Conservation (phyloP, 2,113 vertebrate genomes). For the Typhlomys cinereus region DNA sequence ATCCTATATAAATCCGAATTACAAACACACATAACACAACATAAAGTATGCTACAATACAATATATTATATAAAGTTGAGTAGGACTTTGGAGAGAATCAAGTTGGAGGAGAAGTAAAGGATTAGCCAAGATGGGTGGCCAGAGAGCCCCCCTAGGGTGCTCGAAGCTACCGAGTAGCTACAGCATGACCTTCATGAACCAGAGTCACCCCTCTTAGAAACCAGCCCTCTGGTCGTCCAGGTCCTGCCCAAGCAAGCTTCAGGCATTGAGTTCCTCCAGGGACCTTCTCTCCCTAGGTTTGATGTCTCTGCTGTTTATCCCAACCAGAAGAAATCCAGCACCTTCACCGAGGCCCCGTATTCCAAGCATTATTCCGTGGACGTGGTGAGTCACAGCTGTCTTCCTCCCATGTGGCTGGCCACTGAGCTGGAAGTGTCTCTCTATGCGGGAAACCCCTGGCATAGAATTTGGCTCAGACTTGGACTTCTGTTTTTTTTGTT, state of each 20-base stretch:
- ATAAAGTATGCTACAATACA: not conserved
- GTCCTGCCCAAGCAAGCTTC: not conserved
- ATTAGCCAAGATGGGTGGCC: accelerated
- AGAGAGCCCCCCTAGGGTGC: no score
- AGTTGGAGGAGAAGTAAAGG: not conserved
- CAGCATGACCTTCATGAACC: not conserved
- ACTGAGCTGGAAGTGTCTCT: not conserved
- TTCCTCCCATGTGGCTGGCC: accelerated
- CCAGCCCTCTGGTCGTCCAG: not conserved
- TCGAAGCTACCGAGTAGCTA: not conserved
- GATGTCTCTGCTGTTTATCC: slow-evolving; percentile 80
- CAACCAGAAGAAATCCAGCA: slow-evolving; percentile 72
- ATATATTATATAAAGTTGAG: no score
- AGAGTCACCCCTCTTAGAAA: not conserved
- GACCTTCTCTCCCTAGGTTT: slow-evolving; percentile 71
- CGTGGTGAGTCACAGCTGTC: not conserved
- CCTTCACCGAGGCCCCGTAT: slow-evolving; percentile 74
- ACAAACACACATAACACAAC: not conserved
- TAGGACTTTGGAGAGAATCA: not conserved
- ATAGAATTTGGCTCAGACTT: not conserved
- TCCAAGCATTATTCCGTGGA: slow-evolving; percentile 42
- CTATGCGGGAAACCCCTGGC: not conserved
- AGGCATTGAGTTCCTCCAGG: not conserved
- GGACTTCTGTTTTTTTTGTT: not conserved
- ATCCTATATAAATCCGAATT: not conserved